A percentile compares a stretch with the other conserved stretches of the same genome.
phyloP scores from a whole-genome alignment of 2,888 invertebrate genomes.

The Scaptomyza parva region DNA sequence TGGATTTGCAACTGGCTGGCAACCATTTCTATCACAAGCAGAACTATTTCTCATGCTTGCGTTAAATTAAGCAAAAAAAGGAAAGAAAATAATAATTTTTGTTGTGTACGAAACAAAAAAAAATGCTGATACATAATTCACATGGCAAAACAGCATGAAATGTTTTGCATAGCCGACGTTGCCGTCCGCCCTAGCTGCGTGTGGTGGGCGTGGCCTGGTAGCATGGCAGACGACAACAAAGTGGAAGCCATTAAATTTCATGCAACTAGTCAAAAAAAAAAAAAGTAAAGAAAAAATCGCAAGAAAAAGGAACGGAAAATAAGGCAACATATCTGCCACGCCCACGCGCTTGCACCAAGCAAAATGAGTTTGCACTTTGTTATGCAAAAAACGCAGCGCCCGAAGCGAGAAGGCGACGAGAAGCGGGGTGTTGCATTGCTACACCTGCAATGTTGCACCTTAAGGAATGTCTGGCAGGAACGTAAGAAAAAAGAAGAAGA shows the following conservation, averaged over 20 bases:
- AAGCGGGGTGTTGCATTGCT: constrained; percentile 10
- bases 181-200: constrained; percentile 20
- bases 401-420: constrained; percentile 4
- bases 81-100: constrained; percentile 41
- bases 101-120: constrained; percentile 31
- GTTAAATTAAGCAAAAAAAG: constrained; percentile 68
- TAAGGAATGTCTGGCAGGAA: constrained; percentile 61
- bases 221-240: constrained; percentile 71
- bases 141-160: constrained; percentile 78
- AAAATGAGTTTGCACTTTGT: constrained; percentile 82
- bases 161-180: constrained; percentile 59
- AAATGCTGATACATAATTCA: constrained; percentile 72
- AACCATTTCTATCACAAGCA: constrained; percentile 34
- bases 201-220: constrained; percentile 48
- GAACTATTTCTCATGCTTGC: constrained; percentile 53
- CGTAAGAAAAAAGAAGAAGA: constrained; percentile 3
- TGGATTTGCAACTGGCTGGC: constrained; percentile 33
- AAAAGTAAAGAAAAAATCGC: constrained; percentile 3
- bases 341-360: constrained; percentile 69
- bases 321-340: constrained; percentile 70
- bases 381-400: constrained; percentile 68
- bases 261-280: constrained; percentile 67
- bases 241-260: constrained; percentile 81
- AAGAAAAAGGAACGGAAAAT: constrained; percentile 11
- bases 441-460: constrained; percentile 76